A percentile compares a stretch with the other conserved stretches of the same genome.
Evolutionary conservation across 2,797 vertebrate species (phyloP).

Genomic region (Channa striata): DNA sequence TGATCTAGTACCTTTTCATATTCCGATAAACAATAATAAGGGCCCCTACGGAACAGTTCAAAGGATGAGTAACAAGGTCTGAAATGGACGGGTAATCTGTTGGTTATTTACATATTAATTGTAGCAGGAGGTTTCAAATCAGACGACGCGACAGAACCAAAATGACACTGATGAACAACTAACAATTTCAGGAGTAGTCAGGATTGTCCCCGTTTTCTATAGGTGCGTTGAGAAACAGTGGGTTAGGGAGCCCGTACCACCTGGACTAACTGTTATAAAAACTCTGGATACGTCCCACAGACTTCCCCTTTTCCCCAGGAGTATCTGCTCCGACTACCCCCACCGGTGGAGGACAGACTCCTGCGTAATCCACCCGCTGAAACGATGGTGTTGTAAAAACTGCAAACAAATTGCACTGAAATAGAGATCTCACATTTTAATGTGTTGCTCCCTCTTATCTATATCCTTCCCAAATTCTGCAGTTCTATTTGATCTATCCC

Average conservation of each 20-base stretch:
- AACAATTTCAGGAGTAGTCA: not conserved
- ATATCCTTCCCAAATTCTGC: constrained; percentile 22
- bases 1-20: constrained; percentile 17
- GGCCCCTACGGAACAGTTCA: constrained; percentile 4
- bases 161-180: not conserved
- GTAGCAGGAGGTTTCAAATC: constrained; percentile 5
- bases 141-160: not conserved
- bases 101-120: constrained; percentile 18
- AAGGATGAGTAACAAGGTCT: constrained; percentile 1
- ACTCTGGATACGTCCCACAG: constrained; percentile 62
- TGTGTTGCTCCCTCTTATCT: constrained; percentile 36
- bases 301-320: constrained; percentile 73
- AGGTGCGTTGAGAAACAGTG: constrained; percentile 63
- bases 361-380: constrained; percentile 1
- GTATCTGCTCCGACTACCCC: constrained; percentile 62
- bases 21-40: constrained; percentile 18
- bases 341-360: not conserved
- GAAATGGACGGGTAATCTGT: constrained; percentile 27
- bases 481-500: constrained; percentile 47
- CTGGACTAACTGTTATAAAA: constrained; percentile 79
- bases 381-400: not conserved
- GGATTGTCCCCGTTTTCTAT: not conserved
- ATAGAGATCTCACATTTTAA: constrained; percentile 26
- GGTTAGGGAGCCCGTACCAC: constrained; percentile 79
- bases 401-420: not conserved